Evolutionary conservation across 1,140 invertebrate genomes (phyloP), one percentile per base, ranked within the genome.

Genomic region (Melanaphis sacchari): DNA sequence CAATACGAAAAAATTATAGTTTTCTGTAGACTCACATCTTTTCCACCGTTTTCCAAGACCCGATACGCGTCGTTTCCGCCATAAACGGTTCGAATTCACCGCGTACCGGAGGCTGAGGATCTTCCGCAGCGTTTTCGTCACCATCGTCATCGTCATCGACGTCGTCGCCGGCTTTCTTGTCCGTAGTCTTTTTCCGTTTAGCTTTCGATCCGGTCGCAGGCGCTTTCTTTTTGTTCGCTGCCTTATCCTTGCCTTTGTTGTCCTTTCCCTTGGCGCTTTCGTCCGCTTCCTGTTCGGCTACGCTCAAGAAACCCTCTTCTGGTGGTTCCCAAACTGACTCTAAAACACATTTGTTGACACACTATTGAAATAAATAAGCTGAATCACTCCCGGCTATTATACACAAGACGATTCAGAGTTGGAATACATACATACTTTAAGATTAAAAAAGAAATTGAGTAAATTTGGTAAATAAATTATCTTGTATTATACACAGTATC

Each of bases 301-400:
- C 95, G 21, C 96, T 96, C 85, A 97, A 95, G 94, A 95, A 97
- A 22, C 96, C 97, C 94, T 97, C 97, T 49, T 95, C 95, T 22
- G 97, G 97, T 43, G 95, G 95, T 91, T 97, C 96, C 97, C 97
- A 97, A 3, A 96, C 95, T 1, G 97, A 96, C 95, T 97, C 97
- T 96, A 93, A 41, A 89, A 54, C 22, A 36, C n/a, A 89, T 15
- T 4, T 0, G 26, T 66, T n/a, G 4, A 66, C 4, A 76, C 5
- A n/a, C 5, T 21, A 76, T 18, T n/a, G 59, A 76, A n/a, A n/a
- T 76, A n/a, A n/a, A n/a, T 0, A 76, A 76, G 4, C 5, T 76
- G 6, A 76, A 36, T 11, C 31, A 76, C 31, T 49, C 15, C 5
- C 31, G 15, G 5, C n/a, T n/a, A n/a, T n/a, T n/a, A 31, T n/a